Percentiles rank a stretch among this genome's conserved stretches.
These are phyloP conservation scores for Cotesia chilonis DNA, from an alignment of 1,140 invertebrate species.

Conservation along the genomic window DNA sequence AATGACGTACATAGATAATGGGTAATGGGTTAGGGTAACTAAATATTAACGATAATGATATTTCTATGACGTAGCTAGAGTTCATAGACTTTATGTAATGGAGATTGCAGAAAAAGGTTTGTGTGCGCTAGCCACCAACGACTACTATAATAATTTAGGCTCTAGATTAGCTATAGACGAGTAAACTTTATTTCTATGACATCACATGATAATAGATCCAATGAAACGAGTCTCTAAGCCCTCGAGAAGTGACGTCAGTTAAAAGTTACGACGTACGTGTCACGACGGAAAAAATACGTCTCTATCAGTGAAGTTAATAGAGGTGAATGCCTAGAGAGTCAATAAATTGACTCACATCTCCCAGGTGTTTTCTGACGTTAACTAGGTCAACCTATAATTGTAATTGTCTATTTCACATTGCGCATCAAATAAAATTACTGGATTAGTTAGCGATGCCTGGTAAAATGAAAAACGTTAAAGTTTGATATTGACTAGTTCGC, in stretches of 20 bases:
- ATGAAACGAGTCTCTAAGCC: conserved; percentile 50
- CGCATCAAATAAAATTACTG: background rate
- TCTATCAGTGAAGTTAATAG: conserved; percentile 13
- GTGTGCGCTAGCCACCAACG: no score
- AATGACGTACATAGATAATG: no score
- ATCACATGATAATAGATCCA: conserved; percentile 53
- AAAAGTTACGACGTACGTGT: conserved; percentile 13
- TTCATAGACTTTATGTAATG: conserved; percentile 6
- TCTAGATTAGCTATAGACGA: background rate
- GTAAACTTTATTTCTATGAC: conserved; percentile 48
- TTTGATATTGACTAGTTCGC: background rate
- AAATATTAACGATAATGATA: background rate
- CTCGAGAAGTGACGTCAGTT: conserved; percentile 33
- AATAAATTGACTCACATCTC: background rate
- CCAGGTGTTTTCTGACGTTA: conserved; percentile 4
- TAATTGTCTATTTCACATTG: conserved; percentile 1
- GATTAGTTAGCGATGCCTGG: background rate
- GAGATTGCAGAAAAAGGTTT: background rate
- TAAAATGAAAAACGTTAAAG: background rate
- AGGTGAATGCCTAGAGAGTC: background rate
- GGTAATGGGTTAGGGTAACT: background rate
- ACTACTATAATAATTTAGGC: background rate
- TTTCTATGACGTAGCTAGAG: background rate
- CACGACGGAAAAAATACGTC: background rate
- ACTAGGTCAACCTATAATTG: conserved; percentile 5